Conservation (phyloP, 2,888 invertebrate genomes). For the Sarcophaga variegata region DNA sequence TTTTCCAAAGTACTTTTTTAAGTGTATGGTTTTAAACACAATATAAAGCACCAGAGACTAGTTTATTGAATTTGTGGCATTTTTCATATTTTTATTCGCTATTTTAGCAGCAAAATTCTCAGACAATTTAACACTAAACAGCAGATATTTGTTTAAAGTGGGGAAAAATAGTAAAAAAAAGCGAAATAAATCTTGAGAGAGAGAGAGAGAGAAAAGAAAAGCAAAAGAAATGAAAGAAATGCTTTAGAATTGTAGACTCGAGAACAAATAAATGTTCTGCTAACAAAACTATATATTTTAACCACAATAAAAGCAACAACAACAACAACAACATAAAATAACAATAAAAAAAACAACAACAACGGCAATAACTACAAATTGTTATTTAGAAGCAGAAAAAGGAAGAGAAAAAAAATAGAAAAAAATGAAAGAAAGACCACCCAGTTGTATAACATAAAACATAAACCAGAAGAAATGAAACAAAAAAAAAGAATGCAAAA, state of each 20-base stretch:
- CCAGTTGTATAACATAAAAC: not conserved
- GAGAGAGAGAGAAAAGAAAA: not conserved
- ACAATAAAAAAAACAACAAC: not conserved
- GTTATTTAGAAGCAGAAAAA: not conserved
- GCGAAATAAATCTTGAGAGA: not conserved
- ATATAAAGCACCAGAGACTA: not conserved
- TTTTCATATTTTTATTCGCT: slow-evolving; percentile 34
- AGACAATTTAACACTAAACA: slow-evolving; percentile 60
- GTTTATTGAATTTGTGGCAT: slow-evolving; percentile 24
- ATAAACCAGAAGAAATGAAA: too few species aligned
- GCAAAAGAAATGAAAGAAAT: not conserved
- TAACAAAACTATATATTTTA: slow-evolving; percentile 37
- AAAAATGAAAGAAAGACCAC: not conserved
- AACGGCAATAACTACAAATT: not conserved
- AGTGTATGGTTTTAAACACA: too few species aligned
- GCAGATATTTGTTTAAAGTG: slow-evolving; percentile 32
- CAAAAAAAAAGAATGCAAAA: too few species aligned
- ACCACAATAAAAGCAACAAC: too few species aligned
- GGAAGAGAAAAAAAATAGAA: not conserved
- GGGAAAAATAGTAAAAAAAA: not conserved
- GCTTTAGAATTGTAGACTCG: not conserved
- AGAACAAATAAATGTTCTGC: slow-evolving; percentile 41
- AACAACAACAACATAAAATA: slow-evolving; percentile 43
- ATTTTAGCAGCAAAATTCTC: slow-evolving; percentile 42
- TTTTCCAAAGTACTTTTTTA: not conserved